Percentiles rank a stretch among this genome's conserved stretches.
These are phyloP conservation scores for Rhyacophila evoluta DNA, from an alignment of 2,888 invertebrate genomes.

Conservation along the genomic window DNA sequence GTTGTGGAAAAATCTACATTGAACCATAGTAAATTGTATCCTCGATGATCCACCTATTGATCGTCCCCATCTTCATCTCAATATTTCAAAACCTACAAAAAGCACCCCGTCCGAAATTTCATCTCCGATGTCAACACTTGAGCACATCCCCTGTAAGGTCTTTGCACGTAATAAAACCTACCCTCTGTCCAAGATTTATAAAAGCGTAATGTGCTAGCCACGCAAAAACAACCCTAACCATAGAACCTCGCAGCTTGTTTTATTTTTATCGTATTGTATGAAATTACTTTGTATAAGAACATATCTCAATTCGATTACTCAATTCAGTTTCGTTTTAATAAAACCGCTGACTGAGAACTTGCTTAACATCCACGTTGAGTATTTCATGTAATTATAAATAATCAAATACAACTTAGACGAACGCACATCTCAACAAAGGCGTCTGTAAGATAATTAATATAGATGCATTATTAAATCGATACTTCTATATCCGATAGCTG, in stretches of 20 bases:
- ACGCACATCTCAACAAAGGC: too few relatives aligned
- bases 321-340: too few relatives aligned
- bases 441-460: too few relatives aligned
- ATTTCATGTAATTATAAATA: too few relatives aligned
- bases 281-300: not conserved
- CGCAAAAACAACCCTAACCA: not conserved
- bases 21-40: not conserved
- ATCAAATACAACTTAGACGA: too few relatives aligned
- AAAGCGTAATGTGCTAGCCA: constrained; percentile 11
- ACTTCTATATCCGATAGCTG: too few relatives aligned
- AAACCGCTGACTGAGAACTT: too few relatives aligned
- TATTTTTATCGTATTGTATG: constrained; percentile 5
- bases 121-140: constrained; percentile 14
- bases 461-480: too few relatives aligned
- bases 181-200: constrained; percentile 24
- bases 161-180: constrained; percentile 7
- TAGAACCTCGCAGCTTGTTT: not conserved
- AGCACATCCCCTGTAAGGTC: constrained; percentile 17
- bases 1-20: not conserved
- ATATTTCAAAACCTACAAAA: constrained; percentile 14
- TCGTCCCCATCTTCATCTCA: not conserved
- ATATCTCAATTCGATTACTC: not conserved
- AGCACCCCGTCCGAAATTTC: constrained; percentile 2
- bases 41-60: not conserved
- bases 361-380: too few relatives aligned